Evolutionary conservation across 2,797 vertebrate genomes (phyloP).

Genomic region (Fratercula arctica): DNA sequence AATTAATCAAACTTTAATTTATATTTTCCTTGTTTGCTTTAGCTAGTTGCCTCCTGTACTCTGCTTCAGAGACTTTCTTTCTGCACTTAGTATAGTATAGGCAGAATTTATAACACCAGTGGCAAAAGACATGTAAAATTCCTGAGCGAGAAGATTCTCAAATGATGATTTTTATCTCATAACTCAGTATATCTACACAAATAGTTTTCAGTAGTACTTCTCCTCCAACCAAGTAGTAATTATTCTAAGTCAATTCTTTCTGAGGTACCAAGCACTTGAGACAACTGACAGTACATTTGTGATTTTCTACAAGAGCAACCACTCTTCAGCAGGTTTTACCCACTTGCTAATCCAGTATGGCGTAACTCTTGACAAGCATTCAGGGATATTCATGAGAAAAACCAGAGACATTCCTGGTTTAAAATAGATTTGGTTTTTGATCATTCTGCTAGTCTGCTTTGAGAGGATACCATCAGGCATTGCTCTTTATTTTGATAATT

Average conservation of each 20-base stretch:
- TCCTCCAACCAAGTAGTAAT: not conserved
- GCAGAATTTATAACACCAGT: not conserved
- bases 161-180: not conserved
- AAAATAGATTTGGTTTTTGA: not conserved
- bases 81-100: not conserved
- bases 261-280: not conserved
- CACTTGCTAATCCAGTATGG: not conserved
- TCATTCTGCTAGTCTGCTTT: not conserved
- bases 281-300: not conserved
- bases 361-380: not conserved
- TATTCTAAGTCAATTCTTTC: not conserved
- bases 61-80: not conserved
- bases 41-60: not conserved
- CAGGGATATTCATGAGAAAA: not conserved
- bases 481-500: not conserved
- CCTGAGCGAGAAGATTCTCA: not conserved
- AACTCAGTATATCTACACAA: not conserved
- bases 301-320: not conserved
- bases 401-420: accelerated
- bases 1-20: not conserved
- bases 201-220: not conserved
- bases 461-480: not conserved
- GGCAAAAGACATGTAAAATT: not conserved
- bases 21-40: not conserved
- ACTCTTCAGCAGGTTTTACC: not conserved